Evolutionary conservation across 2,797 vertebrate genomes (phyloP), one percentile per base, ranked within the genome.

Genomic region (Lindbergichthys nudifrons): DNA sequence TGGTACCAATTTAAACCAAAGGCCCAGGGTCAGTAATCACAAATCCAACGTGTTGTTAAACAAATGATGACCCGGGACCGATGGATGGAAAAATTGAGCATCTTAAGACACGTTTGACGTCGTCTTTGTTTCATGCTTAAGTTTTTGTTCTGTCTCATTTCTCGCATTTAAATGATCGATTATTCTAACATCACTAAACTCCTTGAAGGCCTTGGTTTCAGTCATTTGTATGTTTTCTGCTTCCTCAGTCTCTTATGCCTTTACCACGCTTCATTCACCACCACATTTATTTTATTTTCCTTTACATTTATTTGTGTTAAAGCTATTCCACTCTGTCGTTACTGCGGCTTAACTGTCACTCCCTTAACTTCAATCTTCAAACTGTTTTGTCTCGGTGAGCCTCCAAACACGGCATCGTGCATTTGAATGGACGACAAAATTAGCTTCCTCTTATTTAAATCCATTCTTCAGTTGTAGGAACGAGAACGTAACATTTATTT

Each of bases 311-410:
- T 56, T 89, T 92, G 89, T 89, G 95, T 93, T 93, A 92, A 95
- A 95, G 92, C 94, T 94, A 88, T 94, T 94, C 92, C 90, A 64
- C 93, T 95, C 84, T 92, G 90, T 93, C 91, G 85, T 92, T 92
- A 92, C 87, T 92, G 91, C 94, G 95, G 92, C 94, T 93, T 80
- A 89, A 64, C 77, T 65, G 73, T 90, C 87, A 87, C 82, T 72
- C 74, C 86, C 84, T 73, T 69, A 84, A 89, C 86, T 80, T 82
- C 88, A 86, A 86, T 70, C 89, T 94, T 67, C 42, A 36, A 90
- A 92, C 85, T 65, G 77, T 85, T 83, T 82, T 52, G 47, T 87
- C 78, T 81, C 57, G 62, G 77, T 84, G 73, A 86, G 81, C 93
- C 88, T 93, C 90, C 87, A 91, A 87, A 92, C 90, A 81, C 88